A percentile compares a stretch with the other conserved stretches of the same genome.
These are phyloP conservation scores for Apodemus agrarius DNA, from an alignment of 2,797 vertebrate genomes.

Conservation along the genomic window DNA sequence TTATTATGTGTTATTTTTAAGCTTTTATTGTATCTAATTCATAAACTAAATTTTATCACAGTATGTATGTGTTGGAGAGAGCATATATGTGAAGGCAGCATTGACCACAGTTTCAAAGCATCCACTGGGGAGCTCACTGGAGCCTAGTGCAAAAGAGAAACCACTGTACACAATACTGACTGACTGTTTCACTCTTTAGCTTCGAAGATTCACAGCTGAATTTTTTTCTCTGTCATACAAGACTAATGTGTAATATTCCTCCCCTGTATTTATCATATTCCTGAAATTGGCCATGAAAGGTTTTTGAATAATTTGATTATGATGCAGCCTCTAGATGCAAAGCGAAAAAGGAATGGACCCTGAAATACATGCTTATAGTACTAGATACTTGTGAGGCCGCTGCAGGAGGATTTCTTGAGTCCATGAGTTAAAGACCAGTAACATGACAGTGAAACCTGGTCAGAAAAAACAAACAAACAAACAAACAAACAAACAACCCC, in stretches of 20 bases:
- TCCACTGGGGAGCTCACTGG: too few relatives aligned
- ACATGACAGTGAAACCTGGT: not conserved
- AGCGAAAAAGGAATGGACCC: not conserved
- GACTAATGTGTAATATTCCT: not conserved
- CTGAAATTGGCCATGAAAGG: not conserved
- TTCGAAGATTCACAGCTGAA: not conserved
- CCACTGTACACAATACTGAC: too few relatives aligned
- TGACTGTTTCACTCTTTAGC: not conserved
- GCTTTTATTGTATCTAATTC: not conserved
- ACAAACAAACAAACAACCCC: not conserved
- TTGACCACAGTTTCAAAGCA: not conserved
- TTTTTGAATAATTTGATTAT: constrained; percentile 15
- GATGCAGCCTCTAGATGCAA: not conserved
- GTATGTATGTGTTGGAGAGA: not conserved
- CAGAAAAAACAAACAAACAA: not conserved
- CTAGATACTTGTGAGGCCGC: not conserved
- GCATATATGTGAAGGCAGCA: not conserved
- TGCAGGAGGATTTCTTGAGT: not conserved
- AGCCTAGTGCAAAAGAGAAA: not conserved
- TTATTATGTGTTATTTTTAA: not conserved
- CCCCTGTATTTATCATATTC: not conserved
- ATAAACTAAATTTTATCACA: not conserved
- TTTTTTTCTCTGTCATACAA: not conserved
- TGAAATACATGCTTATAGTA: too few relatives aligned
- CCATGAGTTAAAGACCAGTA: not conserved